Conservation (phyloP, 2,888 invertebrate genomes). For the Lasioglossum calceatum region DNA sequence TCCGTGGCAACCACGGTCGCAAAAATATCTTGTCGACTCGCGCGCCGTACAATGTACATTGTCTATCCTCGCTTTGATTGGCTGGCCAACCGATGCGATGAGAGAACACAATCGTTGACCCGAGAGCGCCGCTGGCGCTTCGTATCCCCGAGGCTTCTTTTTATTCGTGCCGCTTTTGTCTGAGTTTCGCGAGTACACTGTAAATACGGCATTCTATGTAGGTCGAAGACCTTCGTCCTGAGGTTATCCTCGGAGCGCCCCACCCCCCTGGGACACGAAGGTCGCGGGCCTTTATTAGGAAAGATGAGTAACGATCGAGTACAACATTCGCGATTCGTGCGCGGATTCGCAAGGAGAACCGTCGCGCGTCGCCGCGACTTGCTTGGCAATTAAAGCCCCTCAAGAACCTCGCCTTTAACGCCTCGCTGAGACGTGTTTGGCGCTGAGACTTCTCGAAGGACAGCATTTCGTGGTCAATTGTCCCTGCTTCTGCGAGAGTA, state of each 20-base stretch:
- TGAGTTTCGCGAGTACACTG: background rate
- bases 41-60: conserved; percentile 21
- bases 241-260: conserved; percentile 64
- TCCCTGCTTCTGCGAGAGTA: background rate
- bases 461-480: background rate
- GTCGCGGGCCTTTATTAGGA: conserved; percentile 76
- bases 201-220: conserved; percentile 58
- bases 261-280: conserved; percentile 66
- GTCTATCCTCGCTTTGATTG: conserved; percentile 7
- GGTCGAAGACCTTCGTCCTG: conserved; percentile 78
- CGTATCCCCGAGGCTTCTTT: conserved; percentile 5
- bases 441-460: background rate
- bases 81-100: background rate
- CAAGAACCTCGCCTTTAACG: conserved; percentile 24
- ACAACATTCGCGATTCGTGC: conserved; percentile 38
- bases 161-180: conserved; percentile 27
- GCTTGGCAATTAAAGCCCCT: conserved; percentile 38
- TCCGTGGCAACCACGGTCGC: background rate
- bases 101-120: conserved; percentile 32
- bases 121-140: conserved; percentile 5
- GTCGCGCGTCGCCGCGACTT: conserved; percentile 28
- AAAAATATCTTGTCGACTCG: background rate
- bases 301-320: conserved; percentile 70
- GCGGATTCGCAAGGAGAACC: conserved; percentile 35
- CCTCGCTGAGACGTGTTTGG: conserved; percentile 11